These are phyloP conservation scores for Syngnathus rostellatus DNA, from an alignment of 2,797 vertebrate genomes.

Conservation along the genomic window DNA sequence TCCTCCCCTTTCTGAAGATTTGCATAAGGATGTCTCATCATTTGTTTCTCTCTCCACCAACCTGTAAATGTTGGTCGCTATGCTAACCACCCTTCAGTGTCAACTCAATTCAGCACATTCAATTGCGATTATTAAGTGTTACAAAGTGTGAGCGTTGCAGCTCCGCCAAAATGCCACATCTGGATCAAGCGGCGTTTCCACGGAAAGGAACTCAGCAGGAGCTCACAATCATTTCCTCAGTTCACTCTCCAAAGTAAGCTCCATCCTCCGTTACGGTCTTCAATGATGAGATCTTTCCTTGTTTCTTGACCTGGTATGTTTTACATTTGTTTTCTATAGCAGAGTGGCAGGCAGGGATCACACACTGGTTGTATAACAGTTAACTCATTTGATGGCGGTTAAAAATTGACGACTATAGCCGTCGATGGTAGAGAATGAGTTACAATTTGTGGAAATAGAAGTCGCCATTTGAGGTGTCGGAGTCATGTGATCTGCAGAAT, in stretches of 20 bases:
- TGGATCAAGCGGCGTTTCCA: slow-evolving; percentile 57
- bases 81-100: slow-evolving; percentile 15
- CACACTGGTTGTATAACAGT: too few species aligned
- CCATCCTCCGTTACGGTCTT: slow-evolving; percentile 22
- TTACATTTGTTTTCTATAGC: neutral
- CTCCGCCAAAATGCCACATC: slow-evolving; percentile 56
- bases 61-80: slow-evolving; percentile 16
- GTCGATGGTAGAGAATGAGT: too few species aligned
- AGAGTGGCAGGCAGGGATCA: too few species aligned
- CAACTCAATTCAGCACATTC: slow-evolving; percentile 55
- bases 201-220: slow-evolving; percentile 41
- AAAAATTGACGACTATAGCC: too few species aligned
- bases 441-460: too few species aligned
- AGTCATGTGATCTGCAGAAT: slow-evolving; percentile 1
- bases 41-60: neutral
- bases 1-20: slow-evolving; percentile 9
- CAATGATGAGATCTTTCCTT: neutral
- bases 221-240: slow-evolving; percentile 54
- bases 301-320: neutral
- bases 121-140: slow-evolving; percentile 44
- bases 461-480: neutral
- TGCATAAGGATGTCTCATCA: slow-evolving; percentile 18
- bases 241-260: slow-evolving; percentile 55
- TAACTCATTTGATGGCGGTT: too few species aligned
- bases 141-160: slow-evolving; percentile 49